Evolutionary conservation across 2,113 vertebrate genomes (phyloP), one percentile per base, ranked within the genome.

Genomic region (Pteruthius melanotis): DNA sequence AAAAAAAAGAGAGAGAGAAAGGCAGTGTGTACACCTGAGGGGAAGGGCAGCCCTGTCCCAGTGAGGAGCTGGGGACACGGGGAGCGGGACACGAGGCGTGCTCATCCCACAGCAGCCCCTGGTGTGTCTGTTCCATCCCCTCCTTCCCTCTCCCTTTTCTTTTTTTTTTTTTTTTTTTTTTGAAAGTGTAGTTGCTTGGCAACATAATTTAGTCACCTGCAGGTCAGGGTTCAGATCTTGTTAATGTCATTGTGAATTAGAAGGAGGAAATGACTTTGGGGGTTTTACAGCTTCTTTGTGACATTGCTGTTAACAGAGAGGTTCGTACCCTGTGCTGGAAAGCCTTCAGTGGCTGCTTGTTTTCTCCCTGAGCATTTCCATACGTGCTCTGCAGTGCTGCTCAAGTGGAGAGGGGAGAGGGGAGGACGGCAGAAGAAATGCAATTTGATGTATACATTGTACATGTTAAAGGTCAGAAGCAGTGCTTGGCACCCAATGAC

Each of bases 171-270:
- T n/a, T n/a, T n/a, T n/a, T n/a, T n/a, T n/a, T 16, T 64, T 59
- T 63, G 52, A 92, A 95, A 77, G 52, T 30, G 90, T 72, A 39
- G 93, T 97, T 98, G 94, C 96, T 64, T 96, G 97, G 97, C 96
- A 98, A 97, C 94, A 54, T 95, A 90, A 97, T 91, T 97, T 94
- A 97, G 88, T 92, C 91, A 97, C 97, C 96, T 97, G 95, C 80
- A 94, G 95, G 95, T 97, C 87, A 78, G 91, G 96, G 96, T 96
- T 97, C 96, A 96, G 94, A 93, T 96, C 88, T 95, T 97, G 65
- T 97, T 97, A 97, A 96, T 78, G 95, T 97, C 93, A 96, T 31
- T 95, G 93, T 91, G 97, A 98, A 98, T 97, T 96, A 97, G 94
- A 53, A 95, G 88, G 96, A 95, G 95, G 63, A 93, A 96, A 95